Evolutionary conservation across 2,797 vertebrate genomes (phyloP).

Genomic region (Toxotes lorentzi): DNA sequence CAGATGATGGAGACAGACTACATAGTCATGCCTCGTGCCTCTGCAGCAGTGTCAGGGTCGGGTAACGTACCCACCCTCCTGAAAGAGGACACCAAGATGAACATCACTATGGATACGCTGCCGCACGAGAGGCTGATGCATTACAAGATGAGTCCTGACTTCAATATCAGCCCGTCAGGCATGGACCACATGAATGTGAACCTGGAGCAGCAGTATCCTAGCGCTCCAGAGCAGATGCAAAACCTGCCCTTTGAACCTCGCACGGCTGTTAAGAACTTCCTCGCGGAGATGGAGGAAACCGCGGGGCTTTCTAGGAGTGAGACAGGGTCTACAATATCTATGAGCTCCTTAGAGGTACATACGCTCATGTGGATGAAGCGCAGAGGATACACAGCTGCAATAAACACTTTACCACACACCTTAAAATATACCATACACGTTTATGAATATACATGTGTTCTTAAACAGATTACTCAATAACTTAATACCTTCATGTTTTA

Average conservation of each 20-base stretch:
- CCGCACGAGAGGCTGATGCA: constrained; percentile 97
- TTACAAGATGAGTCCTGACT: constrained; percentile 97
- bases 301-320: constrained; percentile 95
- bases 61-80: constrained; percentile 91
- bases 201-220: constrained; percentile 93
- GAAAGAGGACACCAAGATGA: constrained; percentile 97
- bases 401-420: constrained; percentile 2
- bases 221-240: constrained; percentile 93
- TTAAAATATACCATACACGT: neutral
- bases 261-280: constrained; percentile 99
- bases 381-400: constrained; percentile 41
- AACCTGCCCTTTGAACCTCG: constrained; percentile 97
- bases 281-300: constrained; percentile 97
- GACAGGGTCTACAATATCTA: constrained; percentile 98
- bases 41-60: constrained; percentile 80
- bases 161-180: constrained; percentile 92
- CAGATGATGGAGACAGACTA: constrained; percentile 99
- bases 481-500: constrained; percentile 36
- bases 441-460: neutral
- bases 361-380: constrained; percentile 5
- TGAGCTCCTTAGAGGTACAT: constrained; percentile 99
- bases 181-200: constrained; percentile 97
- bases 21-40: constrained; percentile 95
- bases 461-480: constrained; percentile 16
- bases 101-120: constrained; percentile 95